phyloP scores from a whole-genome alignment of 2,888 invertebrate genomes.

The Trissolcus brochymenae region DNA sequence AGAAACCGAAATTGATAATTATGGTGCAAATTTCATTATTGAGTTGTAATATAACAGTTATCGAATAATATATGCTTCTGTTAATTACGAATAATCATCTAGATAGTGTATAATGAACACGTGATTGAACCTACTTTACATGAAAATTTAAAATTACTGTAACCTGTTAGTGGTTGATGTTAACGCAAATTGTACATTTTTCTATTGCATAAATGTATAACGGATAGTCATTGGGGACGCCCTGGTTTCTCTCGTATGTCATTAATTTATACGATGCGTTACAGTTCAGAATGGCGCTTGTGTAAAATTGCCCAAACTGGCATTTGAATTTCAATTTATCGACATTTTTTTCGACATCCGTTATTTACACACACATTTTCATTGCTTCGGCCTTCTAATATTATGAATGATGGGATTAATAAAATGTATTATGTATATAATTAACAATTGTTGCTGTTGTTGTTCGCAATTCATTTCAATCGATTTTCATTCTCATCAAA shows the following conservation, averaged over 20 bases:
- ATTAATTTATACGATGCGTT: conserved; percentile 13
- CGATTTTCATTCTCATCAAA: not conserved
- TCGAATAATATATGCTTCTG: conserved; percentile 29
- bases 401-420: too few relatives aligned
- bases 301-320: not conserved
- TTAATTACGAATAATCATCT: conserved; percentile 36
- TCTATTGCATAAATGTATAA: conserved; percentile 40
- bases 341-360: too few relatives aligned
- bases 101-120: conserved; percentile 27
- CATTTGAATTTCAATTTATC: too few relatives aligned
- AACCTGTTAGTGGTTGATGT: conserved; percentile 28
- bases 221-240: conserved; percentile 27
- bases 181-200: conserved; percentile 28
- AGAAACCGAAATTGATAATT: conserved; percentile 18
- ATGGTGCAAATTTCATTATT: conserved; percentile 25
- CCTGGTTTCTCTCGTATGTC: conserved; percentile 7
- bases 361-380: too few relatives aligned
- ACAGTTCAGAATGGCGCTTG: not conserved
- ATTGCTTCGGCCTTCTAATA: too few relatives aligned
- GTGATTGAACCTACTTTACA: conserved; percentile 38
- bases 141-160: conserved; percentile 37
- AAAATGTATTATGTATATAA: too few relatives aligned
- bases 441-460: too few relatives aligned
- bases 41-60: conserved; percentile 26
- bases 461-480: too few relatives aligned